Percentiles rank a stretch among this genome's conserved stretches.
phyloP scores from a whole-genome alignment of 2,888 invertebrate genomes.

The Dinocampus coccinellae region DNA sequence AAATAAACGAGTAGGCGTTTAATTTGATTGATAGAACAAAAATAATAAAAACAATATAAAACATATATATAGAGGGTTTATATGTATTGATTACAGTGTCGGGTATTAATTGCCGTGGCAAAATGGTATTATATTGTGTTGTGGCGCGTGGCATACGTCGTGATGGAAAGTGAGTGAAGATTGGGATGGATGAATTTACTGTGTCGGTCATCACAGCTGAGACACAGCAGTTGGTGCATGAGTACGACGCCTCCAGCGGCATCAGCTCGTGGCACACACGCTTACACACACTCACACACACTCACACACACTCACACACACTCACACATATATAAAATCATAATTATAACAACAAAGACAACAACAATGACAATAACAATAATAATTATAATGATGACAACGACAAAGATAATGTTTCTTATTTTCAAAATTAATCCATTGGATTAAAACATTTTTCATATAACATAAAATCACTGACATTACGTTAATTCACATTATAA shows the following conservation, averaged over 20 bases:
- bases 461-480: too few relatives aligned
- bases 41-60: not conserved
- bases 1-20: not conserved
- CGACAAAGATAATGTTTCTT: too few relatives aligned
- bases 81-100: not conserved
- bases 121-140: not conserved
- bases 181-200: not conserved
- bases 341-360: not conserved
- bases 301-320: too few relatives aligned
- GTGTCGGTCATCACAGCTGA: not conserved
- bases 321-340: too few relatives aligned
- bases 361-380: not conserved
- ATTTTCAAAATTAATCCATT: too few relatives aligned
- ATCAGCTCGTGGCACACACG: constrained; percentile 14
- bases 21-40: not conserved
- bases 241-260: not conserved
- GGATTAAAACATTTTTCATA: too few relatives aligned
- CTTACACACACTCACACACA: too few relatives aligned
- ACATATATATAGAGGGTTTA: too few relatives aligned
- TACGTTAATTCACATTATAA: too few relatives aligned
- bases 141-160: constrained; percentile 32
- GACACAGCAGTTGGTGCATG: constrained; percentile 6
- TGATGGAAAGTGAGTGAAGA: not conserved
- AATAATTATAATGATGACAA: too few relatives aligned
- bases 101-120: constrained; percentile 29